A percentile compares a stretch with the other conserved stretches of the same genome.
Conservation (phyloP, 2,113 vertebrate genomes). For the Scomber colias region DNA sequence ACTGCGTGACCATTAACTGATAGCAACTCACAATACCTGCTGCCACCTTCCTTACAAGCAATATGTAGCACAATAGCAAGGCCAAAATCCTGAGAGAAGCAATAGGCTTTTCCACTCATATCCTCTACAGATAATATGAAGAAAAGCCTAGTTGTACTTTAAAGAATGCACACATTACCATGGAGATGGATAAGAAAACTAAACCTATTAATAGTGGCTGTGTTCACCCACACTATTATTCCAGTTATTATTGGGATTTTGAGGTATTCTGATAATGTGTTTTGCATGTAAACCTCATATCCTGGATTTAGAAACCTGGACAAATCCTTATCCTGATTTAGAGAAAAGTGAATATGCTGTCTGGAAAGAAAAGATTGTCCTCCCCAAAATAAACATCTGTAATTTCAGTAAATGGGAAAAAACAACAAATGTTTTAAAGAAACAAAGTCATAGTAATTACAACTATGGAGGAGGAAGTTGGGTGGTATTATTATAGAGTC, state of each 20-base stretch:
- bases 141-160: neutral
- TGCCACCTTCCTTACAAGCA: neutral
- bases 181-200: neutral
- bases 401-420: too few relatives aligned
- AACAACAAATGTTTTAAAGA: too few relatives aligned
- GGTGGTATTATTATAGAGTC: too few relatives aligned
- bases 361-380: too few relatives aligned
- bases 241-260: too few relatives aligned
- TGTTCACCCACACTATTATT: too few relatives aligned
- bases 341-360: neutral
- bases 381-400: too few relatives aligned
- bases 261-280: too few relatives aligned
- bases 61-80: neutral
- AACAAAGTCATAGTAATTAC: too few relatives aligned
- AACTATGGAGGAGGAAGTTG: too few relatives aligned
- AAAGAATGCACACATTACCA: neutral
- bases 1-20: neutral
- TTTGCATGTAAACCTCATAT: neutral
- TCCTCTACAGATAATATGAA: neutral
- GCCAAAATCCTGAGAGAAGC: neutral
- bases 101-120: too few relatives aligned
- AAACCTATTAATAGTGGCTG: neutral
- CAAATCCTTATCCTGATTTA: neutral
- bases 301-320: conserved; percentile 3
- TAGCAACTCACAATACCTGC: neutral